These are phyloP conservation scores for Epizoanthus illoricatus DNA, from an alignment of 92 coral and sea anemone genomes.

Conservation along the genomic window DNA sequence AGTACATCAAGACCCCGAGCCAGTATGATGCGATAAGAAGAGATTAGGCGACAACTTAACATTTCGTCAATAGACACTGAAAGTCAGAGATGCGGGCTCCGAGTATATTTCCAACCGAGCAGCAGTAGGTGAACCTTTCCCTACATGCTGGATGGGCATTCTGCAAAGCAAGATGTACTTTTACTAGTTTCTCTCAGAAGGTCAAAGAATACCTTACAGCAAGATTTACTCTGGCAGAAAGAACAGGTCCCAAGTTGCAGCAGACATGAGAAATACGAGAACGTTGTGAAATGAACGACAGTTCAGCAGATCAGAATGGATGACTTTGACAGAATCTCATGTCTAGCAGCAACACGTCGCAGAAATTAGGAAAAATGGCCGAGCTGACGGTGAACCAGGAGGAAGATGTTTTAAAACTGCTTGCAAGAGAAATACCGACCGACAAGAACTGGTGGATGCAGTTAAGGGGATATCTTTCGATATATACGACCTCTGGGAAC, in stretches of 20 bases:
- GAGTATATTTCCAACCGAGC: no score
- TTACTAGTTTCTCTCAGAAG: no score
- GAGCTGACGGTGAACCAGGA: conserved; percentile 58
- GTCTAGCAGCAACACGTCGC: conserved; percentile 72
- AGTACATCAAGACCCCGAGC: no score
- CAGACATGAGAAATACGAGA: conserved; percentile 62
- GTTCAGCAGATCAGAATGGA: conserved; percentile 61
- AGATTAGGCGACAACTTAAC: no score
- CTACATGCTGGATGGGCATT: no score
- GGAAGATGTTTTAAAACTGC: conserved; percentile 60
- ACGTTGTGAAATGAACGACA: neutral
- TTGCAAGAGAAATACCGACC: conserved; percentile 52
- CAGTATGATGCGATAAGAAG: no score
- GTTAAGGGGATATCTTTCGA: conserved; percentile 61
- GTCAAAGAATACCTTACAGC: no score
- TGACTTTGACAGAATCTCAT: conserved; percentile 65
- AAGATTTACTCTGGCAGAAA: no score
- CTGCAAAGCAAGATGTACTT: no score
- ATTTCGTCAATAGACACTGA: no score
- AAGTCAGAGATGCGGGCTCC: no score
- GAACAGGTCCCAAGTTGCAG: conserved; percentile 61
- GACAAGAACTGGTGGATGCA: conserved; percentile 54
- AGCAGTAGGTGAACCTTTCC: no score
- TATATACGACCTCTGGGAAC: conserved; percentile 56
- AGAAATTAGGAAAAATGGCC: conserved; percentile 42